Conservation (phyloP, 2,797 vertebrate species). For the Urophycis tenuis region DNA sequence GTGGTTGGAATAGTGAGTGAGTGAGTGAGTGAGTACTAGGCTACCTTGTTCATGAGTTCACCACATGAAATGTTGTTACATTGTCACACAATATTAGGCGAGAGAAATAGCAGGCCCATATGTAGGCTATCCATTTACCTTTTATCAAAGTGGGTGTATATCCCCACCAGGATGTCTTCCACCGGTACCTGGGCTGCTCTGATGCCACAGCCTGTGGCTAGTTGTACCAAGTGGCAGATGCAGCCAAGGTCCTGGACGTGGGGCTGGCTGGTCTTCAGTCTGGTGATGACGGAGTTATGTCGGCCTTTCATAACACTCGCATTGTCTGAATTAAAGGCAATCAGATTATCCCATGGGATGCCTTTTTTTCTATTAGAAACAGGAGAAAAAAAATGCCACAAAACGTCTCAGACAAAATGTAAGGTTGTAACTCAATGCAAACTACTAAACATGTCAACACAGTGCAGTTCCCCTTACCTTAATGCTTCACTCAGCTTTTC, state of each 20-base stretch:
- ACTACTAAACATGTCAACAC: not conserved
- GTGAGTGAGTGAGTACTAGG: too few species aligned
- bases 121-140: not conserved
- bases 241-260: slow-evolving; percentile 24
- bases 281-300: slow-evolving; percentile 16
- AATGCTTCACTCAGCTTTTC: not conserved
- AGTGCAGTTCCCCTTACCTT: not conserved
- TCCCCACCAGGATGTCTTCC: slow-evolving; percentile 19
- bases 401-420: slow-evolving; percentile 4
- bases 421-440: not conserved
- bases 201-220: slow-evolving; percentile 24
- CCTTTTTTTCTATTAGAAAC: slow-evolving; percentile 24
- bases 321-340: slow-evolving; percentile 22
- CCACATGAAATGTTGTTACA: too few species aligned
- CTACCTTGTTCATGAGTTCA: too few species aligned
- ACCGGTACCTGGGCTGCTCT: slow-evolving; percentile 8
- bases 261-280: slow-evolving; percentile 16
- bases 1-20: too few species aligned
- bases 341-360: slow-evolving; percentile 16
- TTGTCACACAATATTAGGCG: too few species aligned
- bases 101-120: too few species aligned
- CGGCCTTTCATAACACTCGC: slow-evolving; percentile 19
- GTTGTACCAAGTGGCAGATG: slow-evolving; percentile 20
- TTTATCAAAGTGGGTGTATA: slow-evolving; percentile 26
- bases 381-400: not conserved